Evolutionary conservation across 2,797 vertebrate species (phyloP), one percentile per base, ranked within the genome.

Genomic region (Onychomys leucogaster): DNA sequence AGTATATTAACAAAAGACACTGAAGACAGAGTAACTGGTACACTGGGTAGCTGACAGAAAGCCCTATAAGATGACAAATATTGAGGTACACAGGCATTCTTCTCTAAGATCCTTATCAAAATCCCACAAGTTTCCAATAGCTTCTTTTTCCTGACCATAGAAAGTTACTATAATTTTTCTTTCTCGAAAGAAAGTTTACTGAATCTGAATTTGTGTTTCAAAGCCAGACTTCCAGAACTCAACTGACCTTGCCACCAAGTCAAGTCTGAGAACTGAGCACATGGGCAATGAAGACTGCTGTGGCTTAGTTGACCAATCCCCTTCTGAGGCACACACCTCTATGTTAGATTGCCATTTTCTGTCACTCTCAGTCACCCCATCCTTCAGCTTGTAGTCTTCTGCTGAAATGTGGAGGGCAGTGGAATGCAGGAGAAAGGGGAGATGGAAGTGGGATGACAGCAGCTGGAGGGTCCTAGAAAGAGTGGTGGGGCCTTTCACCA

Each of bases 181-280:
- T 34, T 55, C 37, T 94, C 27, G 29, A 86, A 34, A 61, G 67
- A 95, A 97, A 34, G 32, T 55, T 32, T 76, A 94, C 21, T 49
- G 43, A 92, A 82, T 85, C 32, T 90, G 73, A 82, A 93, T 87
- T 81, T 93, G 69, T 63, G 67, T 41, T 89, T 87, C 89, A 84
- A 92, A 89, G 32, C 0, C 75, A 93, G 91, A 77, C 55, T 88
- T 90, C 7, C 46, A 80, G 85, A 95, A 86, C 4, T 49, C 82
- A n/a, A 76, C 14, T 43, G 4, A 23, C 52, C 84, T 63, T 57
- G 52, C 19, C 69, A 21, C 77, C 13, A 78, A 27, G 46, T 82
- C 93, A 78, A 52, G 65, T 34, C 37, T 29, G 21, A 91, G 46
- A 81, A 63, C n/a, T 2, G 41, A 29, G 27, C 12, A 91, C 37